Evolutionary conservation across 2,888 invertebrate species (phyloP).

Genomic region (Caenorhabditis sp.): DNA sequence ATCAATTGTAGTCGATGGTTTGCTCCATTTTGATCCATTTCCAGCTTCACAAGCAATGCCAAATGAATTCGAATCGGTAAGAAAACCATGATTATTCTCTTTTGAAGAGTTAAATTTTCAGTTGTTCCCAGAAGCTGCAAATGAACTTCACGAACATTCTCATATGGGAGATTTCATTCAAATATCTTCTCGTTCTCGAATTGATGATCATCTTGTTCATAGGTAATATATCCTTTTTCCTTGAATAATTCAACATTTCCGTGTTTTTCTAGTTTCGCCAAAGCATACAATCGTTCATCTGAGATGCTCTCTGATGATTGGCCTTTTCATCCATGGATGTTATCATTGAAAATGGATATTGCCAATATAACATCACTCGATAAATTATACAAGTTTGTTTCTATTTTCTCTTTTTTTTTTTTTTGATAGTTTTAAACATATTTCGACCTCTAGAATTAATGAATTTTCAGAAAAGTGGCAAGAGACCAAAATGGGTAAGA

Average conservation of each 20-base stretch:
- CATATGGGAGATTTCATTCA: slow-evolving; percentile 56
- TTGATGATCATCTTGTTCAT: slow-evolving; percentile 38
- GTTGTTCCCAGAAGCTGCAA: slow-evolving; percentile 47
- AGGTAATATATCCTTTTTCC: too few species aligned
- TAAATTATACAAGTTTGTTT: slow-evolving; percentile 47
- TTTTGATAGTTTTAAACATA: neutral
- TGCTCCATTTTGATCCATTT: slow-evolving; percentile 52
- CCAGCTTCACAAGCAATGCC: slow-evolving; percentile 51
- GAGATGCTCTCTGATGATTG: slow-evolving; percentile 48
- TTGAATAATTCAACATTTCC: too few species aligned
- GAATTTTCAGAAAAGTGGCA: neutral
- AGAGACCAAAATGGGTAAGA: slow-evolving; percentile 4
- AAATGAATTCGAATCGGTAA: slow-evolving; percentile 44
- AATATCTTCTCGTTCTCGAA: slow-evolving; percentile 29
- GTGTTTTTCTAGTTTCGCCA: too few species aligned
- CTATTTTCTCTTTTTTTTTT: too few species aligned
- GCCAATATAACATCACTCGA: slow-evolving; percentile 37
- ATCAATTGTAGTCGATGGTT: slow-evolving; percentile 44
- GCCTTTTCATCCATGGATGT: slow-evolving; percentile 52
- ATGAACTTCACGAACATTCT: slow-evolving; percentile 37
- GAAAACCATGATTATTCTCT: too few species aligned
- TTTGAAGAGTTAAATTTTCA: slow-evolving; percentile 18
- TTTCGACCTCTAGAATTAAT: neutral
- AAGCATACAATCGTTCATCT: slow-evolving; percentile 34
- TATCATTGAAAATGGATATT: slow-evolving; percentile 40